These are phyloP conservation scores for Psittacula derbiana DNA, from an alignment of 2,797 vertebrate genomes.

Conservation along the genomic window DNA sequence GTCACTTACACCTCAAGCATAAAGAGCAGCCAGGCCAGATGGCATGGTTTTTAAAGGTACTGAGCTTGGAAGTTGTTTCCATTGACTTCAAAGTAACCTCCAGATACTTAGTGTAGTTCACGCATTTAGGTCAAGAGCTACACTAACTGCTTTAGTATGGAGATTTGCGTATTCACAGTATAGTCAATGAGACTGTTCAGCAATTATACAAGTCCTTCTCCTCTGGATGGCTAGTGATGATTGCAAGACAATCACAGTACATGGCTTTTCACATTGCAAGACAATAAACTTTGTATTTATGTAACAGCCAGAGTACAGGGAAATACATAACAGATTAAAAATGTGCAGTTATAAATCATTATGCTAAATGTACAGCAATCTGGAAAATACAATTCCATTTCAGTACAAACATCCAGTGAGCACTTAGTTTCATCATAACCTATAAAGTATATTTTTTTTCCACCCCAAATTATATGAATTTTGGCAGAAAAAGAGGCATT, in stretches of 20 bases:
- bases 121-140: background rate
- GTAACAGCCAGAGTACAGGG: background rate
- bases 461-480: background rate
- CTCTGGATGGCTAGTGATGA: background rate
- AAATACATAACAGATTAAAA: background rate
- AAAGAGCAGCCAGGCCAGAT: background rate
- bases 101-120: background rate
- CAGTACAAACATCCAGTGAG: background rate
- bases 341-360: conserved; percentile 34
- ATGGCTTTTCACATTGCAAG: background rate
- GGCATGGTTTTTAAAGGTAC: background rate
- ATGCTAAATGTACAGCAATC: conserved; percentile 28
- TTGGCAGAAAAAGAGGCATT: conserved; percentile 30
- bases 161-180: background rate
- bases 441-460: conserved; percentile 46
- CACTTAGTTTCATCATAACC: conserved; percentile 21
- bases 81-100: background rate
- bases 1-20: background rate
- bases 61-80: background rate
- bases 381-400: conserved; percentile 27
- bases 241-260: background rate
- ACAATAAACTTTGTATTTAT: background rate
- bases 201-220: background rate
- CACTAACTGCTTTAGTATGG: background rate
- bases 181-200: background rate